A percentile compares a stretch with the other conserved stretches of the same genome.
Conservation (phyloP, 2,797 vertebrate genomes). For the Psittacula echo region DNA sequence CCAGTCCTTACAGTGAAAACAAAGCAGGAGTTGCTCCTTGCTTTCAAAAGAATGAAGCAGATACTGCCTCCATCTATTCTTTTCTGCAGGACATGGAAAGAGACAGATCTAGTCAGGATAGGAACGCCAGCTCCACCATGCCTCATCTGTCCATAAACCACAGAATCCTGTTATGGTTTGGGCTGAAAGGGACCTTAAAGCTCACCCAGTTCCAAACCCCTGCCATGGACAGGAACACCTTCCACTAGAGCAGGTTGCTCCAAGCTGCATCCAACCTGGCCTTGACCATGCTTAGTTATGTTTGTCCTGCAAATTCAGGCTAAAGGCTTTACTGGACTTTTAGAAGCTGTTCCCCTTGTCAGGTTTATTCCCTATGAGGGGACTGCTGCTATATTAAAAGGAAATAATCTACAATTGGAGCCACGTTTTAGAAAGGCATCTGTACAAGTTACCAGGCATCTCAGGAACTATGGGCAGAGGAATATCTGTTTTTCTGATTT, state of each 20-base stretch:
- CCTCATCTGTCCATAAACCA: neutral
- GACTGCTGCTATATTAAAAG: neutral
- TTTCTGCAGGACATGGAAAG: neutral
- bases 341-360: neutral
- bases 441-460: neutral
- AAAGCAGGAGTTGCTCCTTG: neutral
- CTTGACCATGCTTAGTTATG: rapidly evolving
- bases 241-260: neutral
- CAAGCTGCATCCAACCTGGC: neutral
- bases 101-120: neutral
- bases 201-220: neutral
- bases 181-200: neutral
- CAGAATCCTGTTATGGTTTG: neutral
- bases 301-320: neutral
- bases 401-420: neutral
- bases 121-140: neutral
- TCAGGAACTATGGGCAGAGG: neutral
- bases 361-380: neutral
- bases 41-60: neutral
- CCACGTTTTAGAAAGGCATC: neutral
- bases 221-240: neutral
- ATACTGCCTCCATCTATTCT: neutral
- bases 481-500: neutral
- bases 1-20: rapidly evolving
- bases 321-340: neutral